Base-by-base conservation (phyloP, 2,797 vertebrate species). In the Coilia nasus region DNA sequence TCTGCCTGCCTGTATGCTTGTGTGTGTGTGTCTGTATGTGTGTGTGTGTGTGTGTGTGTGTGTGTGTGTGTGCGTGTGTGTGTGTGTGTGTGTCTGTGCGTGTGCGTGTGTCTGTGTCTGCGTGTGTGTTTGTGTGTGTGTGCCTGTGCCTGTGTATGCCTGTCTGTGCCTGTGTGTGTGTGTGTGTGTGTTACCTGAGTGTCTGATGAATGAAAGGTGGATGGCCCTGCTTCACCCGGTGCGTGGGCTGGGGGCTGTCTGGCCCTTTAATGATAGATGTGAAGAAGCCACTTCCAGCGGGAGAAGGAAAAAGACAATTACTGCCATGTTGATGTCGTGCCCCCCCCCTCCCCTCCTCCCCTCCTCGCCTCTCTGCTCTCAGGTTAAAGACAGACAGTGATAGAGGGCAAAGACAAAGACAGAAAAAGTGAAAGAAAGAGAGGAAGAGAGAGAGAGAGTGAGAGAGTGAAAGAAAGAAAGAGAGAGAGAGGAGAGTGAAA, bases 291-390 rank as follows among this genome's bases (percentile, higher is more conserved):
- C 81, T 88, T 56, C 89, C 87, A 28, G 89, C 85, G 54, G 92
- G 90, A 89, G 89, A 87, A 90, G 85, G 85, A 90, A 89, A 90
- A 89, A 93, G 92, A 95, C 94, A 94, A 94, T 95, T 95, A 95
- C 93, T 88, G 93, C 87, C 91, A 90, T 91, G 92, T 93, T 93
- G 93, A 92, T 93, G 31, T 50, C 64, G 15, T 56, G 59, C 46
- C 31, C 86, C 89, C 87, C 92, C 87, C 90, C 35, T 71, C 17
- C 35, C 44, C 71, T 44, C 17, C 71, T 44, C 71, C 41, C 6
- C 81, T 50, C 81, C 41, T 81, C 80, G 19, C 46, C 78, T 15
- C 17, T 54, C 50, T 71, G 11, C 67, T 17, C 67, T 19, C 67
- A 7, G 28, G 28, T 84, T 84, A 83, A 75, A 75, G 56, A 88